Evolutionary conservation across 2,888 invertebrate genomes (phyloP), one percentile per base, ranked within the genome.

Genomic region (Scaptodrosophila latifasciaeformis): DNA sequence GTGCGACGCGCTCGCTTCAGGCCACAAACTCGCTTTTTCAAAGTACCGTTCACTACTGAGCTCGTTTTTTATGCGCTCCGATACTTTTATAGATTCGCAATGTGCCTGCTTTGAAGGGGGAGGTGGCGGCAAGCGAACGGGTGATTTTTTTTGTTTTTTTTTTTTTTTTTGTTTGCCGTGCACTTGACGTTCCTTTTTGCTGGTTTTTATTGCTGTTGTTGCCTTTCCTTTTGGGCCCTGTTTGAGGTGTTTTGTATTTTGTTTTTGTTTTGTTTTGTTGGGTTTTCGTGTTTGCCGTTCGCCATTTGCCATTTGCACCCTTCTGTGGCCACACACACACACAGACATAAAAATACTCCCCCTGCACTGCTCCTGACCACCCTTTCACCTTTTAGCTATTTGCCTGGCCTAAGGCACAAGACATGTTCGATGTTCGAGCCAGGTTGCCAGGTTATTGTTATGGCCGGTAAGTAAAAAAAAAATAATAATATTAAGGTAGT

Each of bases 41-140:
- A 85, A 83, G 82, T 79, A 81, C 82, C 85, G 82, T 84, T 81
- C 81, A 81, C 83, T 80, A 85, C 85, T 85, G 86, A 85, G 85
- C 83, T 80, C 81, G 81, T 82, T 79, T 79, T 83, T 82, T 83
- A 79, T 72, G 79, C 81, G 77, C 78, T 55, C 80, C 76, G 81
- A 81, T 82, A 84, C 81, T 85, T 85, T 85, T 85, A 85, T 85
- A 85, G 80, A 83, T 83, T 84, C 75, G 81, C 82, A 67, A 80
- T 72, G 76, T 78, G 82, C 77, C 65, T 62, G 69, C 72, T 69
- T 56, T 42, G 30, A 37, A 45, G 10, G 27, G 12, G 19, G 24
- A 9, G 35, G 18, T 9, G 31, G 34, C n/a, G 40, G 46, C 56
- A n/a, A 59, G 58, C 56, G 49, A 55, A 55, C 53, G 56, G 55